Percentiles rank a stretch among this genome's conserved stretches.
These are phyloP conservation scores for Parus major DNA, from an alignment of 2,113 vertebrate genomes.

Conservation along the genomic window DNA sequence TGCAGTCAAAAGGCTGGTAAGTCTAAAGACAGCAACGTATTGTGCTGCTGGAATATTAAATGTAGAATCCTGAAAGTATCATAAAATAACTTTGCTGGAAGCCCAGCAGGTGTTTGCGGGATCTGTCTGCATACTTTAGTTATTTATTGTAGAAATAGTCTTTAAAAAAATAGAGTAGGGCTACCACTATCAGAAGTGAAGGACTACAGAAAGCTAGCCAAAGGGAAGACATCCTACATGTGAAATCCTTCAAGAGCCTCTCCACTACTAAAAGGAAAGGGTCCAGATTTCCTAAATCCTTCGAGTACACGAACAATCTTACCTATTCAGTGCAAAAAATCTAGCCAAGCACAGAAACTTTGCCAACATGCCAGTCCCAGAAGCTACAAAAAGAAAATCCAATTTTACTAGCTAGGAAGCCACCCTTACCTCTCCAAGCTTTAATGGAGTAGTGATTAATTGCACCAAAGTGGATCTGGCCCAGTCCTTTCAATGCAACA, in stretches of 20 bases:
- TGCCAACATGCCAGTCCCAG: not conserved
- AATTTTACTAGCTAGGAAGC: not conserved
- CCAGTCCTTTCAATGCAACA: conserved; percentile 20
- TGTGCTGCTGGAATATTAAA: conserved; percentile 3
- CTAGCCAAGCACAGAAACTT: not conserved
- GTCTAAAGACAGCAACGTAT: not conserved
- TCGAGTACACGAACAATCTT: not conserved
- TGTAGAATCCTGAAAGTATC: not conserved
- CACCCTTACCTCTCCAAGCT: not conserved
- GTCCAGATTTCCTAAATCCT: not conserved
- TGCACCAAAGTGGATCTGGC: conserved; percentile 8
- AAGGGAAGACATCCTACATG: not conserved
- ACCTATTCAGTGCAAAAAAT: not conserved
- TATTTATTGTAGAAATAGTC: not conserved
- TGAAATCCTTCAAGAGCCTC: not conserved
- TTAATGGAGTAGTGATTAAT: conserved; percentile 56
- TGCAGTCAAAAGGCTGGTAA: not conserved
- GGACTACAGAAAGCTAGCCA: not conserved
- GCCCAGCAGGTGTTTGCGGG: not conserved
- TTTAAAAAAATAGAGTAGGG: not conserved
- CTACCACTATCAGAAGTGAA: not conserved
- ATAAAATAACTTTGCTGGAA: conserved; percentile 16
- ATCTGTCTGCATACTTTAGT: not conserved
- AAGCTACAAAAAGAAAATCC: not conserved
- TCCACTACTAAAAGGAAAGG: not conserved